These are phyloP conservation scores for Diadophis punctatus DNA, from an alignment of 2,113 vertebrate species.

Conservation along the genomic window DNA sequence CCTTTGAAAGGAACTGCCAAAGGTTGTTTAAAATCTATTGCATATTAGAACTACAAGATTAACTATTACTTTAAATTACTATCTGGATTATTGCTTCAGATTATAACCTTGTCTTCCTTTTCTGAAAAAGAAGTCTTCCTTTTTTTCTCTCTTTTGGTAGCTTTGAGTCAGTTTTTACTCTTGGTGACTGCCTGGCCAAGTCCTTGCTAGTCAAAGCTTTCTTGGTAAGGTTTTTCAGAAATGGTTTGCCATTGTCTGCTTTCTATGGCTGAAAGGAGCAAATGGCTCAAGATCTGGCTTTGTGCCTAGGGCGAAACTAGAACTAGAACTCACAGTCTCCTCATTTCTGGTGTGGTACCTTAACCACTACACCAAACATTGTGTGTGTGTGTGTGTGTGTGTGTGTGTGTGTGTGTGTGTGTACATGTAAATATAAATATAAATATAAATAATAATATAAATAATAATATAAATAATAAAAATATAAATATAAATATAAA, in stretches of 20 bases:
- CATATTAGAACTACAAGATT: neutral
- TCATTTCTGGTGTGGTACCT: neutral
- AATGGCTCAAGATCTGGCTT: neutral
- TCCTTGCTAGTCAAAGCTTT: neutral
- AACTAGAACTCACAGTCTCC: neutral
- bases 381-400: neutral
- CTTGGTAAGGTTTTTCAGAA: neutral
- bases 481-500: too few relatives aligned
- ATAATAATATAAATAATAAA: too few relatives aligned
- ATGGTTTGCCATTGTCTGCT: neutral
- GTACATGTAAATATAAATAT: neutral
- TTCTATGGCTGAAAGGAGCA: neutral
- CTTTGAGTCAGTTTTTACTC: neutral
- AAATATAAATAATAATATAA: too few relatives aligned
- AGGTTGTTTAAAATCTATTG: accelerated
- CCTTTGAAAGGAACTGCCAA: accelerated
- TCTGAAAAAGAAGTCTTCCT: neutral
- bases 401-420: neutral
- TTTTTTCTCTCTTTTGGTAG: neutral
- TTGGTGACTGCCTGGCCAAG: neutral
- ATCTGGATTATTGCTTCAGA: neutral
- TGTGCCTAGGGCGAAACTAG: neutral
- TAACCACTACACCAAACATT: neutral
- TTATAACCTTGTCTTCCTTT: neutral
- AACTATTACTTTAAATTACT: neutral